Conservation (phyloP, 2,797 vertebrate species). For the Chiloscyllium punctatum region DNA sequence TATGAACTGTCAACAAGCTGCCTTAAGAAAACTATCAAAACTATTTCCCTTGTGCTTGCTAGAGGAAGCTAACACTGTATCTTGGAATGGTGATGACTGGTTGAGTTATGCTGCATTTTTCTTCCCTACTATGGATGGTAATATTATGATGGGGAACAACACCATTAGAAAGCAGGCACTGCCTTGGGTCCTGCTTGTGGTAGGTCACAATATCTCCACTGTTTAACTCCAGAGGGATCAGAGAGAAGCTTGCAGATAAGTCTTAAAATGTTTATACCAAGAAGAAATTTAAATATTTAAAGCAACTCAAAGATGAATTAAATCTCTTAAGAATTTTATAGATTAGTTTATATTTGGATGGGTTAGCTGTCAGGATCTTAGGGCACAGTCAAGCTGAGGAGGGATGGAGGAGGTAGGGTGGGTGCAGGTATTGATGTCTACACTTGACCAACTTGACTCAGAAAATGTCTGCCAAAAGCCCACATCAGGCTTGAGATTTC, state of each 20-base stretch:
- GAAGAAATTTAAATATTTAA: not conserved
- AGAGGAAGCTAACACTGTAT: not conserved
- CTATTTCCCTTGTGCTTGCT: not conserved
- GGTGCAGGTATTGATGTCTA: not conserved
- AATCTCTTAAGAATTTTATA: not conserved
- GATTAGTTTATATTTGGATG: not conserved
- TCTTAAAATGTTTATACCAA: not conserved
- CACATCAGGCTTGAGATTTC: not conserved
- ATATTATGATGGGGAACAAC: not conserved
- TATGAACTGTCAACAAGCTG: not conserved
- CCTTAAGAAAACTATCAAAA: not conserved
- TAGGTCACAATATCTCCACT: not conserved
- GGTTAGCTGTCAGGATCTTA: not conserved
- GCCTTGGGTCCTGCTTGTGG: not conserved
- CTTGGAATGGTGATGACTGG: not conserved
- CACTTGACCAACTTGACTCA: not conserved
- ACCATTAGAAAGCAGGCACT: not conserved
- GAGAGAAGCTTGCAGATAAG: not conserved
- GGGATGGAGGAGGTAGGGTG: not conserved
- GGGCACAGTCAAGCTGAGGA: not conserved
- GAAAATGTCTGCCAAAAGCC: not conserved
- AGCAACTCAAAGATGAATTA: not conserved
- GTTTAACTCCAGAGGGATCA: not conserved
- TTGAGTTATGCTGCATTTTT: not conserved
- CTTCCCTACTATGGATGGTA: too few relatives aligned